phyloP scores from a whole-genome alignment of 2,888 invertebrate species.

The Nomada fabriciana region DNA sequence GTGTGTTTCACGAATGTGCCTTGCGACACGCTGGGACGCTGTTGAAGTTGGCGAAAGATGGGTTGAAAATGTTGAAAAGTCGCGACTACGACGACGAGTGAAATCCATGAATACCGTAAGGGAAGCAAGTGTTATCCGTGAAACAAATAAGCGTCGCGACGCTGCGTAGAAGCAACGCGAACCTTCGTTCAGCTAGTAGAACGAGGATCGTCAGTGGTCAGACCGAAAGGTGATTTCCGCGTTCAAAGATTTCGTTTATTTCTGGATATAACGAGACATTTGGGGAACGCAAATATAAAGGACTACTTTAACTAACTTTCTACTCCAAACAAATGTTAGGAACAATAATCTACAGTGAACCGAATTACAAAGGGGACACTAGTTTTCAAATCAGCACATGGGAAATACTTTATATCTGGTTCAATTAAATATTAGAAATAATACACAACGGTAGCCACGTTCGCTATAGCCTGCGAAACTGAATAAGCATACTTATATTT shows the following conservation, averaged over 20 bases:
- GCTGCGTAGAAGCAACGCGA: background rate
- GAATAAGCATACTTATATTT: too few relatives aligned
- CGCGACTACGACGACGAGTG: background rate
- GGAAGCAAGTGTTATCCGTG: background rate
- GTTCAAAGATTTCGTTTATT: background rate
- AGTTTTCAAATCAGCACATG: too few relatives aligned
- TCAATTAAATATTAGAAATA: too few relatives aligned
- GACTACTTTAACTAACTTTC: background rate
- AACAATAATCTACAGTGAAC: too few relatives aligned
- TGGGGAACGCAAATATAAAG: background rate
- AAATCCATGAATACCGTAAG: slow-evolving; percentile 19
- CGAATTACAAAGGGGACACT: too few relatives aligned
- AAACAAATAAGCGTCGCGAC: slow-evolving; percentile 11
- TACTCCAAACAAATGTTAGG: too few relatives aligned
- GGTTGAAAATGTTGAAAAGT: slow-evolving; percentile 12
- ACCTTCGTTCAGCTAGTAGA: background rate
- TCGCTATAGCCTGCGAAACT: too few relatives aligned
- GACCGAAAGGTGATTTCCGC: background rate
- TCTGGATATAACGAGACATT: background rate
- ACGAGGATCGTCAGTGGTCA: too few relatives aligned
- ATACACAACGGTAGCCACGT: too few relatives aligned
- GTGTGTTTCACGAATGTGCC: slow-evolving; percentile 45
- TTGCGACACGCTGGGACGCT: background rate
- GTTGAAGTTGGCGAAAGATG: background rate
- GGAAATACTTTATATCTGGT: too few relatives aligned